Conservation (phyloP, 2,888 invertebrate genomes). For the Amblyteles armatorius region DNA sequence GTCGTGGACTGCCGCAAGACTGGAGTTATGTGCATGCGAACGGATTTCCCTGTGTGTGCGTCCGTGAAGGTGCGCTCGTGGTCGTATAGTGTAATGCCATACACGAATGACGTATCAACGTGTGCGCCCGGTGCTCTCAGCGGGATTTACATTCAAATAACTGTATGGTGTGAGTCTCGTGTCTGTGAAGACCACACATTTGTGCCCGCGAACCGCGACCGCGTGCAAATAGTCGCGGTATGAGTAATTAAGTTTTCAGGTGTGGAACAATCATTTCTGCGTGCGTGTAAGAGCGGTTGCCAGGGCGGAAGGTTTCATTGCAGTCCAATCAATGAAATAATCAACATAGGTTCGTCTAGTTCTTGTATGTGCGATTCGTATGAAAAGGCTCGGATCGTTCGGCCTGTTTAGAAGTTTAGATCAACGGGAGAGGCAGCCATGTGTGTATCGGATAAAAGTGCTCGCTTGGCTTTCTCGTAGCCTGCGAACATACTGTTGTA, state of each 20-base stretch:
- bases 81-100: not conserved
- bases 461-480: not conserved
- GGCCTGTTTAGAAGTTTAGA: not conserved
- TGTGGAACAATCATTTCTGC: too few species aligned
- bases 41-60: slow-evolving; percentile 52
- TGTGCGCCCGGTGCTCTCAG: not conserved
- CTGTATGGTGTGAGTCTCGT: slow-evolving; percentile 1
- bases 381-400: not conserved
- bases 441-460: not conserved
- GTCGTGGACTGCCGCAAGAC: slow-evolving; percentile 78
- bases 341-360: not conserved
- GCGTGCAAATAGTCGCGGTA: not conserved
- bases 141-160: slow-evolving; percentile 30
- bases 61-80: slow-evolving; percentile 54
- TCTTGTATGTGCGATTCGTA: too few species aligned
- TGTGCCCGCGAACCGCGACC: not conserved
- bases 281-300: too few species aligned
- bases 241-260: not conserved
- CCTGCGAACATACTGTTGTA: not conserved
- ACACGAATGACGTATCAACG: slow-evolving; percentile 4
- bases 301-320: not conserved
- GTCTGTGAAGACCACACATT: not conserved
- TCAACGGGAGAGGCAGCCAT: not conserved
- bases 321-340: not conserved
- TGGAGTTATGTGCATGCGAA: slow-evolving; percentile 65